A percentile compares a stretch with the other conserved stretches of the same genome.
Conservation (phyloP, 2,888 invertebrate species). For the Anoplius nigerrimus region DNA sequence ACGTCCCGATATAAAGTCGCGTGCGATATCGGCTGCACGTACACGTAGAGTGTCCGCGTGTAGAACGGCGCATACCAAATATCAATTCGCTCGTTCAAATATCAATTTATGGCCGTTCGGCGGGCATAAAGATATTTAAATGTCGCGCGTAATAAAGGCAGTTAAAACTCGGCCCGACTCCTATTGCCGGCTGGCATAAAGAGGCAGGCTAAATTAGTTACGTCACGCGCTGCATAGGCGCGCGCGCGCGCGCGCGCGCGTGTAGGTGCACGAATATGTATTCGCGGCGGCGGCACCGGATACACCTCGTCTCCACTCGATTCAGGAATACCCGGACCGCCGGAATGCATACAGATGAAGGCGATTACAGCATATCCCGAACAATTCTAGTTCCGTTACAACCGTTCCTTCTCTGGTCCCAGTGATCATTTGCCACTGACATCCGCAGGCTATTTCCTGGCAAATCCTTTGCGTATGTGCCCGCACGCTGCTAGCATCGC, state of each 20-base stretch:
- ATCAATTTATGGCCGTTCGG: too few species aligned
- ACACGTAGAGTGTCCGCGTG: too few species aligned
- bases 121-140: too few species aligned
- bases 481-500: conserved; percentile 21
- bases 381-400: conserved; percentile 44
- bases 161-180: background rate
- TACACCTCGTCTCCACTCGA: conserved; percentile 6
- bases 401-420: conserved; percentile 23
- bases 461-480: conserved; percentile 38
- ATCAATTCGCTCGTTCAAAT: too few species aligned
- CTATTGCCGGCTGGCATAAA: background rate
- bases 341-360: conserved; percentile 58
- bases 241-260: too few species aligned
- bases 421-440: conserved; percentile 56
- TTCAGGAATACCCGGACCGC: conserved; percentile 23
- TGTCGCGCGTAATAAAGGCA: too few species aligned
- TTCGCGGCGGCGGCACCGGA: background rate
- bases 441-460: conserved; percentile 50
- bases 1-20: too few species aligned
- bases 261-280: too few species aligned
- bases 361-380: conserved; percentile 49
- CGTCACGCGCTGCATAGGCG: background rate
- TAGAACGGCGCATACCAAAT: too few species aligned
- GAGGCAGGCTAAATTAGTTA: conserved; percentile 1
- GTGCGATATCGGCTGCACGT: too few species aligned